phyloP scores from a whole-genome alignment of 2,888 invertebrate genomes.

The Dolomedes plantarius region DNA sequence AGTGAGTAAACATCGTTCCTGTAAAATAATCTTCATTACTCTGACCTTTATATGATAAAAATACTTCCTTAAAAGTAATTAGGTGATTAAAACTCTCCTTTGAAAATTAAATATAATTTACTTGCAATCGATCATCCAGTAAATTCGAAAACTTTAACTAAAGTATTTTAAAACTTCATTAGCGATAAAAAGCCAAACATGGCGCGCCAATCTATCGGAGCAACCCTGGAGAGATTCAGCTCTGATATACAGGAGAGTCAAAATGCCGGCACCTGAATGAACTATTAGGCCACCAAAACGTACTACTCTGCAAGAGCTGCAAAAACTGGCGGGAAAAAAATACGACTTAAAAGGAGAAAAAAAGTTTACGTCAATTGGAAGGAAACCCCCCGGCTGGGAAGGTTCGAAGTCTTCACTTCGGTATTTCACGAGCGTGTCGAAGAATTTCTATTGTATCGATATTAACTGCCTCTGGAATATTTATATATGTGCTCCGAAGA shows the following conservation, averaged over 20 bases:
- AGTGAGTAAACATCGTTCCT: no score
- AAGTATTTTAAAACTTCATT: no score
- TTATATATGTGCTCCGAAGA: background rate
- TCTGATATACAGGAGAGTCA: conserved; percentile 18
- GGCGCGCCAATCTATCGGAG: background rate
- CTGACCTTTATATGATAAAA: no score
- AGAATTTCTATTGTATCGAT: conserved; percentile 13
- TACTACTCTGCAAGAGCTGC: conserved; percentile 15
- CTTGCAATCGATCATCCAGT: no score
- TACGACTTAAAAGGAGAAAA: background rate
- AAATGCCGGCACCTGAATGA: conserved; percentile 35
- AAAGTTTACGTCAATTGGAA: background rate
- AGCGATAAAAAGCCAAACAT: conserved; percentile 17
- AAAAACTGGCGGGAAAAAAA: conserved; percentile 14
- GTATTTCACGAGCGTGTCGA: background rate
- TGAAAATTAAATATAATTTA: no score
- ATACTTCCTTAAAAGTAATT: no score
- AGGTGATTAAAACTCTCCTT: no score
- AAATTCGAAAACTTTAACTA: no score
- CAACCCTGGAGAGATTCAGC: conserved; percentile 14
- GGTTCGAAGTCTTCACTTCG: background rate
- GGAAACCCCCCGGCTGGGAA: background rate
- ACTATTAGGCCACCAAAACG: background rate
- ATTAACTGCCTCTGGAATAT: background rate
- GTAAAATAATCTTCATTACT: no score